Conservation (phyloP, 2,113 vertebrate genomes). For the Excalfactoria chinensis region DNA sequence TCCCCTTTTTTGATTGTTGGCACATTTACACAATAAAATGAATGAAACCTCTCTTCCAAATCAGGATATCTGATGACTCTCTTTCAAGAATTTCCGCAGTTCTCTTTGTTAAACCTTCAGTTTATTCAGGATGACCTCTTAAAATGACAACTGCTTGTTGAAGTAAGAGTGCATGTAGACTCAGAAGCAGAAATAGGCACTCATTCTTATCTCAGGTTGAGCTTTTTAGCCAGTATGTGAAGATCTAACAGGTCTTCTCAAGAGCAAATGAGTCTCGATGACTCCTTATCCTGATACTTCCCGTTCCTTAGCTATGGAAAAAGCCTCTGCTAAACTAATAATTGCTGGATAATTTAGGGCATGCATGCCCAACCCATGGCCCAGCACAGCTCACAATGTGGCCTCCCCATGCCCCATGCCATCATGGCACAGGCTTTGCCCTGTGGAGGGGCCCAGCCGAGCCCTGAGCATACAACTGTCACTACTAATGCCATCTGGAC, state of each 20-base stretch:
- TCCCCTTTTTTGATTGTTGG: neutral
- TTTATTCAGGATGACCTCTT: neutral
- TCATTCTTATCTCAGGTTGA: neutral
- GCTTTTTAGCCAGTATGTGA: neutral
- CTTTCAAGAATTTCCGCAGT: neutral
- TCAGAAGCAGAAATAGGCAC: neutral
- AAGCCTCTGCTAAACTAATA: neutral
- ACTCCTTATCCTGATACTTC: neutral
- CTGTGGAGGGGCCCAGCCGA: no score
- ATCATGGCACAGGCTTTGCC: no score
- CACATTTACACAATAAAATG: neutral
- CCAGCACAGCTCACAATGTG: no score
- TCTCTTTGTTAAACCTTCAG: neutral
- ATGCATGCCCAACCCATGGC: no score
- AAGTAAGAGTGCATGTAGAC: neutral
- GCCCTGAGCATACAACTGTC: no score
- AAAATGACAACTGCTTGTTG: neutral
- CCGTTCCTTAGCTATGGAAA: neutral
- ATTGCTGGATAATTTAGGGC: neutral
- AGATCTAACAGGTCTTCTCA: neutral
- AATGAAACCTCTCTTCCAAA: neutral
- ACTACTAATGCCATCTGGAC: no score
- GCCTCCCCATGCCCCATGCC: no score
- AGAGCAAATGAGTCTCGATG: neutral
- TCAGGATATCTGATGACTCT: no score